These are phyloP conservation scores for Drepana falcataria DNA, from an alignment of 2,888 invertebrate genomes.

Conservation along the genomic window DNA sequence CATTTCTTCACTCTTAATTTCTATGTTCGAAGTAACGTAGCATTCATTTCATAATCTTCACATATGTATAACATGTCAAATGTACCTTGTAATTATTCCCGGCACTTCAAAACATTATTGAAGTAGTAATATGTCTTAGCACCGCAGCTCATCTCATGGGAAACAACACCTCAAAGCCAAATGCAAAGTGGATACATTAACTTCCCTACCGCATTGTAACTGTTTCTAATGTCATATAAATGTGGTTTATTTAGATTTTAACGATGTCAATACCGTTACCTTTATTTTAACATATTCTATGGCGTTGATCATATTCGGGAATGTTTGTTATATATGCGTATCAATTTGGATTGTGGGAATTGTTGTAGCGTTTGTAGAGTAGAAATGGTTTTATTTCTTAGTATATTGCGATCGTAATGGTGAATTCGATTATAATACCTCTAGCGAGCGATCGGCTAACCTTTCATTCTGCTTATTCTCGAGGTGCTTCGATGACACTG, in stretches of 20 bases:
- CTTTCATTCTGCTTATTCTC: too few relatives aligned
- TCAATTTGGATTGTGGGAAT: conserved; percentile 1
- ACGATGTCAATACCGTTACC: conserved; percentile 34
- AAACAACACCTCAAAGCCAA: conserved; percentile 13
- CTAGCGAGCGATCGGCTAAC: too few relatives aligned
- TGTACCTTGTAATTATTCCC: background rate
- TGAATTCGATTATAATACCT: too few relatives aligned
- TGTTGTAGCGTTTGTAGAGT: background rate
- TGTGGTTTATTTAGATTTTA: conserved; percentile 39
- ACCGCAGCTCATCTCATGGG: background rate
- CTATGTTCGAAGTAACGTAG: too few relatives aligned
- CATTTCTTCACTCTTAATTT: too few relatives aligned
- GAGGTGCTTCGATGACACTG: too few relatives aligned
- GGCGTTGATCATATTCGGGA: conserved; percentile 12
- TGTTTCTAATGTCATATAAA: conserved; percentile 42
- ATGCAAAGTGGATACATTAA: conserved; percentile 35
- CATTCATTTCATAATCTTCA: too few relatives aligned
- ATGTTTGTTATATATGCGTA: conserved; percentile 7
- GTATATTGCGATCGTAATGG: too few relatives aligned
- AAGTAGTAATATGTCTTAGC: background rate
- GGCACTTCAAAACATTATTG: background rate
- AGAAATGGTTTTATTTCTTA: too few relatives aligned
- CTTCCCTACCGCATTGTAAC: conserved; percentile 35
- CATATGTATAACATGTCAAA: too few relatives aligned
- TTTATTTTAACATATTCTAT: conserved; percentile 14